phyloP scores from a whole-genome alignment of 1,140 invertebrate species.

The Alviniconcha marisindica region DNA sequence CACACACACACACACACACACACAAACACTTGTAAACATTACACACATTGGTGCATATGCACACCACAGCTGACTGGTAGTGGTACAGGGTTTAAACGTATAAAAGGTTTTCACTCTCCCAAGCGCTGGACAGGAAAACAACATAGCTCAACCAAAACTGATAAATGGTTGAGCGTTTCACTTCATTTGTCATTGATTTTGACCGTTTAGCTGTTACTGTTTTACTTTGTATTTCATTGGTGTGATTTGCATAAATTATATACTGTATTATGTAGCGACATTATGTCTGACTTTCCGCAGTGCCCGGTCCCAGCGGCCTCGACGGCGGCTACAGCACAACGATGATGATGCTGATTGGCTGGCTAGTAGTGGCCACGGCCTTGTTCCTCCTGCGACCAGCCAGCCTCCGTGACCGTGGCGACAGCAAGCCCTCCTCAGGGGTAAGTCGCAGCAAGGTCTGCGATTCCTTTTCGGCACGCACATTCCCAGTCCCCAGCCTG shows the following conservation, averaged over 20 bases:
- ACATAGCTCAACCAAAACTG: too few species aligned
- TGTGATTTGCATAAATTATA: neutral
- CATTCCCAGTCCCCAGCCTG: too few species aligned
- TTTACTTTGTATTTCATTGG: neutral
- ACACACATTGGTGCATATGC: too few species aligned
- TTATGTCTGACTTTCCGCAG: conserved; percentile 67
- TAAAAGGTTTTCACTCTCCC: too few species aligned
- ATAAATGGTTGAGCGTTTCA: neutral
- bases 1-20: too few species aligned
- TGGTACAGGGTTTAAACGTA: too few species aligned
- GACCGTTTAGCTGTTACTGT: too few species aligned
- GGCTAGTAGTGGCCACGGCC: conserved; percentile 77
- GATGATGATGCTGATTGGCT: conserved; percentile 78
- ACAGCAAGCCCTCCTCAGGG: conserved; percentile 70
- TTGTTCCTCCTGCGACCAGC: conserved; percentile 78
- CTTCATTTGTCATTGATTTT: neutral
- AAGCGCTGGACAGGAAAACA: too few species aligned
- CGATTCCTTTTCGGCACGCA: too few species aligned
- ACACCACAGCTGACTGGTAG: too few species aligned
- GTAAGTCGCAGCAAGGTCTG: too few species aligned
- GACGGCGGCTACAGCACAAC: conserved; percentile 72
- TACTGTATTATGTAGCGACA: neutral
- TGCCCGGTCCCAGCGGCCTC: conserved; percentile 74
- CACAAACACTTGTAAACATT: too few species aligned
- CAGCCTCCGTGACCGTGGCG: conserved; percentile 68